These are phyloP conservation scores for Baryphthengus martii DNA, from an alignment of 2,113 vertebrate genomes.

Conservation along the genomic window DNA sequence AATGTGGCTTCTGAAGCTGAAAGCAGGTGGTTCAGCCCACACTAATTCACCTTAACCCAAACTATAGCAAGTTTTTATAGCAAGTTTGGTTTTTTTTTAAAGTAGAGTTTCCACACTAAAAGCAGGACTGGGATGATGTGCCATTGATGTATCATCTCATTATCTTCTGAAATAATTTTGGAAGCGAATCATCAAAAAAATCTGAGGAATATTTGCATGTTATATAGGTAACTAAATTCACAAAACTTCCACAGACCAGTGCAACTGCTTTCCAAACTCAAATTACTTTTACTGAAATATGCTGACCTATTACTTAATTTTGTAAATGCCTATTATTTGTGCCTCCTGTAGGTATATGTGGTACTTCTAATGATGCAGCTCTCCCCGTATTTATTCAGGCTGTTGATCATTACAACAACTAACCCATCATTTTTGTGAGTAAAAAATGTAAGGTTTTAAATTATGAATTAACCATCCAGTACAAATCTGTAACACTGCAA, in stretches of 20 bases:
- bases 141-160: background rate
- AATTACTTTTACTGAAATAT: background rate
- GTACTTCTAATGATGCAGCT: accelerated
- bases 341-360: accelerated
- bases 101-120: background rate
- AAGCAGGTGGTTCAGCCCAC: background rate
- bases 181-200: background rate
- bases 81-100: background rate
- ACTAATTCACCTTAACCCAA: background rate
- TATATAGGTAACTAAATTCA: background rate
- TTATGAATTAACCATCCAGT: background rate
- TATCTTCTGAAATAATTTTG: background rate
- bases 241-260: background rate
- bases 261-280: background rate
- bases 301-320: background rate
- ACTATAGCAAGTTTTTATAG: background rate
- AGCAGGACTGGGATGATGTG: background rate
- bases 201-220: background rate
- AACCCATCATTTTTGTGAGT: background rate
- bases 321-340: background rate
- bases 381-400: background rate
- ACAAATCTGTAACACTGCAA: background rate
- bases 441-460: accelerated
- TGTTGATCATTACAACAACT: background rate
- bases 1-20: background rate